Percentiles rank a stretch among this genome's conserved stretches.
These are phyloP conservation scores for Scomber colias DNA, from an alignment of 2,113 vertebrate species.

Conservation along the genomic window DNA sequence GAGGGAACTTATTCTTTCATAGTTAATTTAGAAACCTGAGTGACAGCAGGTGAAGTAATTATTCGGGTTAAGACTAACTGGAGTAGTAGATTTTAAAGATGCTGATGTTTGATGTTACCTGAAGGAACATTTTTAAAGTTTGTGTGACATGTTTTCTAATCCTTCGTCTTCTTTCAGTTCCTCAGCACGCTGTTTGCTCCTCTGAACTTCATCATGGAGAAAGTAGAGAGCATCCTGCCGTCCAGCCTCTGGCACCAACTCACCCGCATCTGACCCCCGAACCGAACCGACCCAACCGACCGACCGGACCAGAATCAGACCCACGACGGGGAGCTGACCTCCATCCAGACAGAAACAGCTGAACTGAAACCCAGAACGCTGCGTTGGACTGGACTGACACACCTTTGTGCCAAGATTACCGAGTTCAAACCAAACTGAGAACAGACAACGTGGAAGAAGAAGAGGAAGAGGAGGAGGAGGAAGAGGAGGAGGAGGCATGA, in stretches of 20 bases:
- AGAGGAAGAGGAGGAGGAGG: no score
- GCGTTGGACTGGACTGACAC: conserved; percentile 74
- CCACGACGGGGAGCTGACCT: conserved; percentile 41
- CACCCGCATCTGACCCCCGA: conserved; percentile 90
- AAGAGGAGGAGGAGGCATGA: conserved; percentile 16
- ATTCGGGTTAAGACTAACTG: no score
- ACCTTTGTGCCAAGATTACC: conserved; percentile 86
- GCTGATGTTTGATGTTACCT: no score
- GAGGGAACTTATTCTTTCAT: no score
- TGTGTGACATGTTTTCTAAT: no score
- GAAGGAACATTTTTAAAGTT: no score
- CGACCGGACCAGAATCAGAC: conserved; percentile 13
- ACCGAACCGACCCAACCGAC: no score
- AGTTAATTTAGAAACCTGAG: no score
- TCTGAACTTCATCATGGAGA: conserved; percentile 99
- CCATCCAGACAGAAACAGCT: conserved; percentile 47
- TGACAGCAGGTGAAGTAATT: neutral
- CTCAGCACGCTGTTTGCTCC: conserved; percentile 98
- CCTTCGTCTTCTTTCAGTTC: conserved; percentile 84
- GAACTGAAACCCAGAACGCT: conserved; percentile 63
- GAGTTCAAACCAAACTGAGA: conserved; percentile 74
- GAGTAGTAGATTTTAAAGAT: no score
- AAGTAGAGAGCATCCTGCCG: conserved; percentile 97
- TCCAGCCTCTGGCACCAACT: conserved; percentile 99
- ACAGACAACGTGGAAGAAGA: conserved; percentile 57